Base-by-base conservation (phyloP, 1,140 invertebrate genomes). In the Conus betulinus region DNA sequence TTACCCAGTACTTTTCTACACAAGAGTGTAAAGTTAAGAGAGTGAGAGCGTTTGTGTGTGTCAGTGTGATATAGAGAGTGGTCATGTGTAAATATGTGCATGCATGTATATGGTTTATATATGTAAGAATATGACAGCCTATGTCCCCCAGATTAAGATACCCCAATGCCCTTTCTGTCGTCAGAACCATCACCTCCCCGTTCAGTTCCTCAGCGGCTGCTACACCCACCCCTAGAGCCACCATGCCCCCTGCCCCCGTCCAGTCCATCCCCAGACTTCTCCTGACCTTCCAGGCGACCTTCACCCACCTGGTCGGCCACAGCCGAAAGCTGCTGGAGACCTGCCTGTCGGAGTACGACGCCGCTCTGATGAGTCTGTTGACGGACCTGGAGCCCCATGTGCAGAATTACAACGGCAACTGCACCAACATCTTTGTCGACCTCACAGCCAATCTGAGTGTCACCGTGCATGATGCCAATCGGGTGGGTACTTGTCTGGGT, bases 311-410 rank as follows among this genome's bases (percentile, higher is more conserved):
- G 20, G n/a, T 20, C 23, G 55, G 39, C 20, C 27, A 63, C 5
- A 11, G 23, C 15, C 53, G 52, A 63, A 39, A 39, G 52, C 4
- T 10, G 13, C 53, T 84, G n/a, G 57, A 81, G n/a, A n/a, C 76
- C n/a, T 91, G 90, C 84, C 15, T 88, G 7, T 23, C 27, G 23
- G 88, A 91, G 85, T 89, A 89, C 71, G 67, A 79, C 17, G 60
- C 13, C 23, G 90, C 63, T 17, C 67, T 91, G 13, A 55, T 81
- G n/a, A 10, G 23, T 7, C 53, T 82, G 60, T 67, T 91, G 52
- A 25, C 78, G 11, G 53, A 74, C 7, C 57, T 90, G 55, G 88
- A 90, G 63, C 57, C 82, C 6, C 10, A 88, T 51, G 23, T 90
- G 11, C 90, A 90, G 51, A 88, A 39, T 11, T 23, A 53, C 63